Percentiles rank a stretch among this genome's conserved stretches.
Conservation (phyloP, 2,888 invertebrate species). For the Platycheirus rosarum region DNA sequence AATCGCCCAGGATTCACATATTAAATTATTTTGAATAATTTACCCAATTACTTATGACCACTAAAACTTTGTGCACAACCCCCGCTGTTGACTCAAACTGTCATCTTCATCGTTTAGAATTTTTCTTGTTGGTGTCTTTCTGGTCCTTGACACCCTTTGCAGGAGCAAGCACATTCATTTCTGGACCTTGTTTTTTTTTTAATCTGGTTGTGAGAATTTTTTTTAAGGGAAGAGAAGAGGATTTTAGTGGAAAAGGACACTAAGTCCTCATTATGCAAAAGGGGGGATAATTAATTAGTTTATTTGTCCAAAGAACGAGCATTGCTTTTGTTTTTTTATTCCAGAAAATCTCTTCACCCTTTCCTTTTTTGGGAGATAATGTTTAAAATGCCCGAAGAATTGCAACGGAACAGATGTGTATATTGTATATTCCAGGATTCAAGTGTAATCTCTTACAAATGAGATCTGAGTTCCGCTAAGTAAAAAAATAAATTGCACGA, state of each 20-base stretch:
- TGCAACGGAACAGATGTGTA: slow-evolving; percentile 15
- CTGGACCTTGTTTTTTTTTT: not conserved
- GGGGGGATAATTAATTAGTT: slow-evolving; percentile 17
- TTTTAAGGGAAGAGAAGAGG: not conserved
- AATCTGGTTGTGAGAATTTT: not conserved
- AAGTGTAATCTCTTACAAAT: not conserved
- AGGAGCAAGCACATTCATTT: slow-evolving; percentile 18
- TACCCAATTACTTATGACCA: slow-evolving; percentile 18
- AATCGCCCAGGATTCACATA: slow-evolving; percentile 1
- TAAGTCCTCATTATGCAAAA: slow-evolving; percentile 28
- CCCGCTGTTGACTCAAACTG: slow-evolving; percentile 34
- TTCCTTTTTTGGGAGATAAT: not conserved
- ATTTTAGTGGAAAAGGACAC: slow-evolving; percentile 10
- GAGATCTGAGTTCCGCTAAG: too few species aligned
- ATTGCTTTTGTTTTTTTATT: not conserved
- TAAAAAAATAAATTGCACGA: too few species aligned
- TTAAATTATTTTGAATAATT: slow-evolving; percentile 34
- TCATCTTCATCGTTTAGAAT: slow-evolving; percentile 7
- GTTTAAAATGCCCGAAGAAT: slow-evolving; percentile 5
- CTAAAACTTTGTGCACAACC: not conserved
- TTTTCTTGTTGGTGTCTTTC: slow-evolving; percentile 10
- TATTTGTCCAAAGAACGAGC: not conserved
- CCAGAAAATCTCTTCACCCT: not conserved
- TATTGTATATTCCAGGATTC: slow-evolving; percentile 4
- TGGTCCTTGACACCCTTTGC: not conserved